Evolutionary conservation across 2,113 vertebrate genomes (phyloP).

Genomic region (Lepus europaeus): DNA sequence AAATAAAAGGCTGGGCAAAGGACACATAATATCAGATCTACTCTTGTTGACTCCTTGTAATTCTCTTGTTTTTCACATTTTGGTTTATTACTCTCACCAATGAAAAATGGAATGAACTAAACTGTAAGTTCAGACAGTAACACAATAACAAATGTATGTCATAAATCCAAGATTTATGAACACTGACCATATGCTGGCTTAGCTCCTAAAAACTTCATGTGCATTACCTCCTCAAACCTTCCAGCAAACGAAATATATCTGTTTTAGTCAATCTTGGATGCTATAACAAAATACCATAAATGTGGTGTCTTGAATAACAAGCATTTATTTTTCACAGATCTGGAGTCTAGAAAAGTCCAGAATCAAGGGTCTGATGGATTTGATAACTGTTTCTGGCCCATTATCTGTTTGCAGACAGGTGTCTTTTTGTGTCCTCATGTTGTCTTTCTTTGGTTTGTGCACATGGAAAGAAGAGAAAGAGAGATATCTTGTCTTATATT

Average conservation of each 20-base stretch:
- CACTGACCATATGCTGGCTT: not conserved
- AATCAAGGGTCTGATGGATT: not conserved
- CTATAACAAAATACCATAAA: no score
- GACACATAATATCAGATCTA: not conserved
- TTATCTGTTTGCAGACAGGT: not conserved
- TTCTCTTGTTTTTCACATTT: not conserved
- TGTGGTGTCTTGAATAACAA: no score
- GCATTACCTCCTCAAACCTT: not conserved
- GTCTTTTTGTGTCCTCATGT: not conserved
- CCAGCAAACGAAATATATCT: not conserved
- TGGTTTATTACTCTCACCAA: not conserved
- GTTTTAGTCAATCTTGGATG: not conserved
- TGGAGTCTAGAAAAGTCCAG: not conserved
- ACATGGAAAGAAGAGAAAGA: not conserved
- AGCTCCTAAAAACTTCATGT: not conserved
- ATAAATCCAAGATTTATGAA: not conserved
- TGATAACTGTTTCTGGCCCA: not conserved
- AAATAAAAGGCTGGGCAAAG: not conserved
- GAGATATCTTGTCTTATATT: not conserved
- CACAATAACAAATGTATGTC: not conserved
- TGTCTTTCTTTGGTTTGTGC: not conserved
- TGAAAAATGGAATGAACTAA: not conserved
- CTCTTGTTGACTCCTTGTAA: not conserved
- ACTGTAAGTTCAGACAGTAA: slow-evolving; percentile 11
- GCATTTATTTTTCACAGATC: not conserved